phyloP scores from a whole-genome alignment of 1,140 invertebrate genomes.

The Calephelis virginiensis region DNA sequence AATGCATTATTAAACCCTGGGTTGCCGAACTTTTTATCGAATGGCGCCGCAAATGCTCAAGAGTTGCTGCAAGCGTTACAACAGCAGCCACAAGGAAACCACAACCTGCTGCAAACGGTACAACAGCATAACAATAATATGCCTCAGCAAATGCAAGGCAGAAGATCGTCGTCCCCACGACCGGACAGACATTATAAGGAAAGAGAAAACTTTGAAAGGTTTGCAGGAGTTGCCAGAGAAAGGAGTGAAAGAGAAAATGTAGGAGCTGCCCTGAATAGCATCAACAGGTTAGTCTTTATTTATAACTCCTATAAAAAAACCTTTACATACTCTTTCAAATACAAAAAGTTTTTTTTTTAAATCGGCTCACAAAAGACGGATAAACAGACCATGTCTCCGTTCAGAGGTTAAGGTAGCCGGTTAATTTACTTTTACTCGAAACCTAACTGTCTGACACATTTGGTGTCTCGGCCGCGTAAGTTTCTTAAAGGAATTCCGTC shows the following conservation, averaged over 20 bases:
- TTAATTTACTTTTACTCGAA: too few species aligned
- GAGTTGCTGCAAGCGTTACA: constrained; percentile 83
- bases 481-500: too few species aligned
- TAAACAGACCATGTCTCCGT: too few species aligned
- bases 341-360: too few species aligned
- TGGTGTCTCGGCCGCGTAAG: too few species aligned
- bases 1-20: constrained; percentile 81
- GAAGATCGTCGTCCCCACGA: constrained; percentile 66
- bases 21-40: constrained; percentile 84
- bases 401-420: too few species aligned
- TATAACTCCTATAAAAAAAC: too few species aligned
- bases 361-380: too few species aligned
- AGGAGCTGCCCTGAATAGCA: constrained; percentile 70
- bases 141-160: constrained; percentile 61
- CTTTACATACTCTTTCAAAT: too few species aligned
- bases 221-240: constrained; percentile 63
- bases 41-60: constrained; percentile 82
- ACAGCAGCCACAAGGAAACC: constrained; percentile 64
- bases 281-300: constrained; percentile 67
- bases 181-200: constrained; percentile 75
- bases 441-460: too few species aligned
- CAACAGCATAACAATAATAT: constrained; percentile 71
- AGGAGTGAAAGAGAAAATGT: constrained; percentile 66
- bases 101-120: constrained; percentile 69
- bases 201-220: constrained; percentile 67